Base-by-base conservation (phyloP, 1,140 invertebrate genomes). In the Rhizoglyphus robini region DNA sequence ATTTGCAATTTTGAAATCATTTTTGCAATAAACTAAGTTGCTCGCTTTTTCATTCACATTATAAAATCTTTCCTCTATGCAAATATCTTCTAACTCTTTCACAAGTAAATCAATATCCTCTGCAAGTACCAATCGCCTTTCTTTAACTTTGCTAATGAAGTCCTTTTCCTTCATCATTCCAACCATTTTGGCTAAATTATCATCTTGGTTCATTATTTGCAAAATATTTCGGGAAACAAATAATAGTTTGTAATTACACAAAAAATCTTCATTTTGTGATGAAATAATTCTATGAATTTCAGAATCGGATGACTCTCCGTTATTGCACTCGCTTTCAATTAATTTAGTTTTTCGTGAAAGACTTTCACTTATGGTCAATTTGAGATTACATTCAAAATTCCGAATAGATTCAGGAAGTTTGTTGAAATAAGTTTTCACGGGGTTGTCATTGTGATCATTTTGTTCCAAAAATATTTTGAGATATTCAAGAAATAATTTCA, bases 91-190 rank as follows among this genome's bases (percentile, higher is more conserved):
- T n/a, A n/a, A n/a, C n/a, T 54, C 31, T 8, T 54, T 5, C 20
- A 54, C 20, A 11, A 20, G 51, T 32, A 20, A 54, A 54, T 54
- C 51, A 20, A 54, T 23, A 27, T 54, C 51, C 8, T 54, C 51
- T 8, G 15, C 31, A 32, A 54, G 15, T 25, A 8, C 8, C 23
- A 54, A 25, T 15, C 31, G 23, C 8, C 31, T 46, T 46, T 46
- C 41, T 46, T 23, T 46, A 32, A 54, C 23, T 54, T 54, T 54
- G 31, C 23, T 32, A 54, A 8, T 8, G 23, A 54, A 54, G 23
- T 54, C 51, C 23, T 60, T 29, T 60, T 60, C 58, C 13, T 60
- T 60, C 27, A 29, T 34, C 58, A 60, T 34, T n/a, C 58, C 58
- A 60, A 60, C 11, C 15, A 58, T 29, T 3, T 2, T 41, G 3